Conservation (phyloP, 1,140 invertebrate species). For the Argopecten irradians region DNA sequence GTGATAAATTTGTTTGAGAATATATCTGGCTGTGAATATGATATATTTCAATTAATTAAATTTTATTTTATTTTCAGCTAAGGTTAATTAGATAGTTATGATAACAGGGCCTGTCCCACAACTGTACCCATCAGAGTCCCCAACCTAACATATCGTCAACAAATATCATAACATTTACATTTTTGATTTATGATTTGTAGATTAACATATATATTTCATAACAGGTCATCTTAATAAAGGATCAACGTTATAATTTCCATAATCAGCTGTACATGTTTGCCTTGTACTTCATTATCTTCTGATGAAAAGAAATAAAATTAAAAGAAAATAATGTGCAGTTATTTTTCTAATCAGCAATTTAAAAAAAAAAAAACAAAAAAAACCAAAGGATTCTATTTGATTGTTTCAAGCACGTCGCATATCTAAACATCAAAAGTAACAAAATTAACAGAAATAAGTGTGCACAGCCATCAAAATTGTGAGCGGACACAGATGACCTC, state of each 20-base stretch:
- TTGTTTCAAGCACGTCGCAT: neutral
- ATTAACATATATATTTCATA: no score
- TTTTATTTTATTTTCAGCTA: no score
- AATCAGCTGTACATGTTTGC: conserved; percentile 11
- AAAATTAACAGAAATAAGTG: neutral
- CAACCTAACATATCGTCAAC: neutral
- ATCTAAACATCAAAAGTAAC: neutral
- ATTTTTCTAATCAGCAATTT: neutral
- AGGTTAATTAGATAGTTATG: no score
- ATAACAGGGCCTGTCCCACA: no score
- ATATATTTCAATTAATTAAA: no score
- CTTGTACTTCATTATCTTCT: neutral
- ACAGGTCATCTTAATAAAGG: neutral
- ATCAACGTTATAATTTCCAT: neutral
- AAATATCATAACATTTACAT: neutral
- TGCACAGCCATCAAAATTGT: neutral
- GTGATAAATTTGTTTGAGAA: no score
- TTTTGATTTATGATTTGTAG: neutral
- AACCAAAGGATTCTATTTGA: no score
- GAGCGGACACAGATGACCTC: neutral
- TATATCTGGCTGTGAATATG: no score
- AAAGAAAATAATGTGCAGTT: neutral
- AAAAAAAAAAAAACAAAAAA: neutral
- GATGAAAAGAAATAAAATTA: neutral
- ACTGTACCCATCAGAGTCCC: no score